These are phyloP conservation scores for Liodrosophila aerea DNA, from an alignment of 2,888 invertebrate genomes.

Conservation along the genomic window DNA sequence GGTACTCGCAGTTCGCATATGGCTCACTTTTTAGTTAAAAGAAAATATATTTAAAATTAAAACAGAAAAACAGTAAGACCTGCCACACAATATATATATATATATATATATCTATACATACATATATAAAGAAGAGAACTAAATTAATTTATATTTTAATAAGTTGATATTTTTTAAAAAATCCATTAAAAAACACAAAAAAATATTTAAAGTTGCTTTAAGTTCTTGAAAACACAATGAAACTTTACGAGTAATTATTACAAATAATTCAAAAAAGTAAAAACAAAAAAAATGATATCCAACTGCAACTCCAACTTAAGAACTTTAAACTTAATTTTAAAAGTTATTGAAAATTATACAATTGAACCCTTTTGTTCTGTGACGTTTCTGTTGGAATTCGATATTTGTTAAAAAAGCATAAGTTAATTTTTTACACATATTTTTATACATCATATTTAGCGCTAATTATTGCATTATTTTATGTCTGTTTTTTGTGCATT, in stretches of 20 bases:
- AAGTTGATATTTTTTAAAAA: conserved; percentile 56
- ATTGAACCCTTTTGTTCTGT: conserved; percentile 32
- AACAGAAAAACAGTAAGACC: conserved; percentile 61
- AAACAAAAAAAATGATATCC: conserved; percentile 14
- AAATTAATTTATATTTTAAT: conserved; percentile 47
- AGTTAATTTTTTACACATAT: conserved; percentile 25
- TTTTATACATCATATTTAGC: conserved; percentile 37
- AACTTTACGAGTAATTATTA: conserved; percentile 68
- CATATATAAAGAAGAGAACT: conserved; percentile 19
- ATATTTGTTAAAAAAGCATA: conserved; percentile 46
- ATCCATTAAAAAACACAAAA: conserved; percentile 23
- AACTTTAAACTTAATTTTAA: conserved; percentile 68
- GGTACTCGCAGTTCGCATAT: conserved; percentile 10
- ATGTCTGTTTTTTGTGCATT: conserved; percentile 26
- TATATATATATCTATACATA: too few relatives aligned
- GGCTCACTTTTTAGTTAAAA: conserved; percentile 35
- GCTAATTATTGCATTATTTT: conserved; percentile 22
- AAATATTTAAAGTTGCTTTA: conserved; percentile 59
- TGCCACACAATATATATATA: conserved; percentile 59
- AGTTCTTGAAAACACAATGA: conserved; percentile 48
- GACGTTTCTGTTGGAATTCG: conserved; percentile 63
- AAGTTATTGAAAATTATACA: conserved; percentile 45
- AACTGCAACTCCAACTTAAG: conserved; percentile 39
- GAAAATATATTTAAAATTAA: conserved; percentile 16
- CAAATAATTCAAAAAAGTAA: conserved; percentile 67